Base-by-base conservation (phyloP, 2,888 invertebrate species). In the Nymphalis c-album region DNA sequence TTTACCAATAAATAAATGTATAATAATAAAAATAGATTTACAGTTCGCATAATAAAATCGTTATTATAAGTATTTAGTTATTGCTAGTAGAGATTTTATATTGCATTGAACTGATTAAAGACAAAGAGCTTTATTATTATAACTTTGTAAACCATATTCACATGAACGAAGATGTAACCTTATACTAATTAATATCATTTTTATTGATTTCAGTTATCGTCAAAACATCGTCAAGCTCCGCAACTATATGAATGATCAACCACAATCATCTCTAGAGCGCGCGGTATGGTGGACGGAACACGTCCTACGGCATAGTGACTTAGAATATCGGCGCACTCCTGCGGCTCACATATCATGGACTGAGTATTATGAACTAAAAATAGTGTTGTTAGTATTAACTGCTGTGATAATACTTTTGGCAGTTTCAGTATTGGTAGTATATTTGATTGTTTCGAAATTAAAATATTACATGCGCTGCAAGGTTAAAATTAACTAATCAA, bases 241-340 rank as follows among this genome's bases (percentile, higher is more conserved):
- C 0, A 31, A 60, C 0, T 7, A 79, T 8, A 75, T 79, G 75
- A 51, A 31, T 0, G 81, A 83, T 20, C 74, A 78, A 61, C 77
- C 76, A 0, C 71, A 73, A 20, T 67, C 45, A 0, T 74, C 82
- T 0, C 35, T 83, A 10, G 77, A 84, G 10, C 73, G 76, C 1
- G 79, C 81, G 0, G 78, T 83, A 5, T 83, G 83, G 83, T 83
- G 81, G 83, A 78, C 76, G 5, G 82, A 83, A 59, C 74, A 84
- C 63, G 78, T 83, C 18, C 63, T 83, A 4, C 73, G 82, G 2
- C 79, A 82, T 64, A 75, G 76, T 5, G 80, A 80, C 0, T 80
- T 77, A 0, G 61, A 69, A 22, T 82, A 84, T 64, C 72, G 83
- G 2, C 74, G 77, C 1, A 57, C 78, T 0, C 76, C 83, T 0